Conservation (phyloP, 2,113 vertebrate genomes). For the Seriola quinqueradiata region DNA sequence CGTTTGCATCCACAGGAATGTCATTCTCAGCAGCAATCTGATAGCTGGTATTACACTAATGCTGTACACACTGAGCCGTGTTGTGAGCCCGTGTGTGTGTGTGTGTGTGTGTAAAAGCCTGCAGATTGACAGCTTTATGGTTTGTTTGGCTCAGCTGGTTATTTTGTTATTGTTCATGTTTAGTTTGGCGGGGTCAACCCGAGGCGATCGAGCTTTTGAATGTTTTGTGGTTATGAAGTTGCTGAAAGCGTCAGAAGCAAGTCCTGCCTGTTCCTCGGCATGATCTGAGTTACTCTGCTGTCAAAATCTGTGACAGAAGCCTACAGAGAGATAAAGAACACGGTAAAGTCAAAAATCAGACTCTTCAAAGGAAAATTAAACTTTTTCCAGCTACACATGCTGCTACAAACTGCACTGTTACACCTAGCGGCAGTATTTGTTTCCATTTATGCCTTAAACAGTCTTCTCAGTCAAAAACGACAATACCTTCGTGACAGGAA, state of each 20-base stretch:
- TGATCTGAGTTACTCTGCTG: background rate
- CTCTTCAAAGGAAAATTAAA: background rate
- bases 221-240: background rate
- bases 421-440: too few species aligned
- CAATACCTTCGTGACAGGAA: background rate
- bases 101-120: background rate
- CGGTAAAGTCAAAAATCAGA: background rate
- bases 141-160: background rate
- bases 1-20: conserved; percentile 39
- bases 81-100: background rate
- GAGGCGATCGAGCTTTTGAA: background rate
- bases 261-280: conserved; percentile 37
- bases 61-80: background rate
- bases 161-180: background rate
- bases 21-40: conserved; percentile 39
- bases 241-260: conserved; percentile 14
- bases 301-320: background rate
- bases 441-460: too few species aligned
- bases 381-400: background rate
- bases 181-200: background rate
- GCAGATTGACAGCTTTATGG: background rate
- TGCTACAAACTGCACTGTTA: too few species aligned
- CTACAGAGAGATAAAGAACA: background rate
- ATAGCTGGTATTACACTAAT: background rate
- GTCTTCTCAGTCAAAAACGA: background rate